phyloP scores from a whole-genome alignment of 2,888 invertebrate species.

The Anticlea derivata region DNA sequence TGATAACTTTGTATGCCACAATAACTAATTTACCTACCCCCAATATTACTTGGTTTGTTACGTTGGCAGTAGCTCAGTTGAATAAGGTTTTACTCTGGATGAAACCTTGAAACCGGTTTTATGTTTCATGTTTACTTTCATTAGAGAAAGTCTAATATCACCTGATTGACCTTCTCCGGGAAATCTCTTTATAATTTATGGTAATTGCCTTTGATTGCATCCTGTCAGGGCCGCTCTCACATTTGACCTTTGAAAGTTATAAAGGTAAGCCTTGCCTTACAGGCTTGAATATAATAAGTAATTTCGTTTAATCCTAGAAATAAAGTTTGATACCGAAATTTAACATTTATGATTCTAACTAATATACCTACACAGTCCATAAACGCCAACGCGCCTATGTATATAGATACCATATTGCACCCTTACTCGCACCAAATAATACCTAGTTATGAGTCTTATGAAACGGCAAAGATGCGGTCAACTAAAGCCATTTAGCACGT shows the following conservation, averaged over 20 bases:
- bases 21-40: slow-evolving; percentile 1
- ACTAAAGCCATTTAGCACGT: no score
- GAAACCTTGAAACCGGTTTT: slow-evolving; percentile 5
- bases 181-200: slow-evolving; percentile 36
- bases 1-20: slow-evolving; percentile 7
- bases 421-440: no score
- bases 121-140: slow-evolving; percentile 11
- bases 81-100: slow-evolving; percentile 1
- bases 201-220: slow-evolving; percentile 37
- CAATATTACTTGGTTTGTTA: not conserved
- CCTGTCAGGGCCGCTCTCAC: slow-evolving; percentile 25
- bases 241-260: slow-evolving; percentile 35
- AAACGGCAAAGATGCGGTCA: no score
- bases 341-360: no score
- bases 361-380: no score
- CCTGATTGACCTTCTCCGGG: slow-evolving; percentile 19
- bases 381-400: not conserved
- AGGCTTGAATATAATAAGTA: no score
- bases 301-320: no score
- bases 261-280: slow-evolving; percentile 1
- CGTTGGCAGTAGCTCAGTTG: not conserved
- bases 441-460: no score
- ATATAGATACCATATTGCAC: no score
- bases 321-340: no score
- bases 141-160: slow-evolving; percentile 9